Base-by-base conservation (phyloP, 1,140 invertebrate species). In the Hyles euphorbiae region DNA sequence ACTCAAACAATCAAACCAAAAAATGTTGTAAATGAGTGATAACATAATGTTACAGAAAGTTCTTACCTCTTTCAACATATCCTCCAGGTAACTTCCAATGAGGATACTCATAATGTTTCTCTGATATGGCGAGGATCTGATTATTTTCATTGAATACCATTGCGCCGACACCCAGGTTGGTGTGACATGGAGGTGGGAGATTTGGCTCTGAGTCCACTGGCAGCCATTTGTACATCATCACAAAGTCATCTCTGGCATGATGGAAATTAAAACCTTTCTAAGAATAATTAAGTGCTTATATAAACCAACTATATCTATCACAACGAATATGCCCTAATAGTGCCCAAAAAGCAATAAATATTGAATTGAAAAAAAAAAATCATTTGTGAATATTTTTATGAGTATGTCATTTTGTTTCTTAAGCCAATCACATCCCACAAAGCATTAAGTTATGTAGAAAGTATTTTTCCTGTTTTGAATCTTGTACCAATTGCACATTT, bases 61-160 rank as follows among this genome's bases (percentile, higher is more conserved):
- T 22, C 63, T 73, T 88, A 96, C 95, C 93, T 87, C 92, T 94
- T 80, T 98, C 95, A 34, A 97, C 94, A 89, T 96, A 96, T 56
- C 97, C 97, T 60, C 97, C 97, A 33, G 97, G 97, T 11, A 98
- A 89, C 88, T 98, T 98, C 96, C 96, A 98, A 70, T 92, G 89
- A 11, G 90, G 87, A 49, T 91, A 89, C 51, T 91, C 82, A 66
- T 92, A 91, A 82, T 91, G 93, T 77, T 92, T 94, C 76, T 98
- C 96, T 62, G 93, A 92, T 10, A 98, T 92, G 0, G 96, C 95
- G 40, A 98, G 88, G 33, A 98, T 78, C 83, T 97, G 91, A 44
- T 93, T 88, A 5, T 91, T 83, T 2, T 93, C 91, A 75, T 97
- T 96, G 10, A 97, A 91, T 5, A 98, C 95, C 70, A 98, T 91